phyloP scores from a whole-genome alignment of 2,797 vertebrate genomes.

The Triplophysa bombifrons region DNA sequence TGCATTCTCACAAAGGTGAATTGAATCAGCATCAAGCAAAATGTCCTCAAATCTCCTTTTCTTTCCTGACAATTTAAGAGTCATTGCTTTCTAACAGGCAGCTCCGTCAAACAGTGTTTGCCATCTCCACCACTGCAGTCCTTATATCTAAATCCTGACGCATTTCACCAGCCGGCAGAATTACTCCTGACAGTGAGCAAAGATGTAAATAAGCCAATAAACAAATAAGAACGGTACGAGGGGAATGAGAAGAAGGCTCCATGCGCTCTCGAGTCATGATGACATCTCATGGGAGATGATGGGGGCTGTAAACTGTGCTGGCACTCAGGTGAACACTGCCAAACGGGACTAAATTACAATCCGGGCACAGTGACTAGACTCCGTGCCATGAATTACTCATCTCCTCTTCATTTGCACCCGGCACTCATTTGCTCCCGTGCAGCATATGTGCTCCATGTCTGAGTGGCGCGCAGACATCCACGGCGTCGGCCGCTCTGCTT shows the following conservation, averaged over 20 bases:
- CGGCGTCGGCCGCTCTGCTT: constrained; percentile 27
- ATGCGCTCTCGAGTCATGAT: constrained; percentile 43
- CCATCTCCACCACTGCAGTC: constrained; percentile 24
- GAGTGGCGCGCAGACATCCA: constrained; percentile 36
- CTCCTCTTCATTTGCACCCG: constrained; percentile 41
- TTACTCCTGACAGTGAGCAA: constrained; percentile 42
- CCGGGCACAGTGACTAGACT: constrained; percentile 22
- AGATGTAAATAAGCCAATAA: constrained; percentile 40
- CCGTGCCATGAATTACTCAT: constrained; percentile 34
- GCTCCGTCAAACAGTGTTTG: constrained; percentile 32
- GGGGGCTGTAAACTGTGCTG: constrained; percentile 37
- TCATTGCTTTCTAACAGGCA: constrained; percentile 37
- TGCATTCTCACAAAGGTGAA: constrained; percentile 34
- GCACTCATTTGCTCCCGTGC: constrained; percentile 38
- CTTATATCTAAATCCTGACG: constrained; percentile 24
- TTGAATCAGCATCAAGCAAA: constrained; percentile 5
- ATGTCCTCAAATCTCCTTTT: constrained; percentile 14
- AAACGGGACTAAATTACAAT: constrained; percentile 40
- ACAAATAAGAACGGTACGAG: constrained; percentile 47
- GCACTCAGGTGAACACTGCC: constrained; percentile 41
- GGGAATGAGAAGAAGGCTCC: constrained; percentile 38
- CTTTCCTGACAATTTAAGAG: constrained; percentile 38
- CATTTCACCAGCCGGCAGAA: constrained; percentile 30
- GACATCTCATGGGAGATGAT: constrained; percentile 43
- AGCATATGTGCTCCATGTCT: constrained; percentile 47